Conservation (phyloP, 2,888 invertebrate genomes). For the Caenorhabditis angaria region DNA sequence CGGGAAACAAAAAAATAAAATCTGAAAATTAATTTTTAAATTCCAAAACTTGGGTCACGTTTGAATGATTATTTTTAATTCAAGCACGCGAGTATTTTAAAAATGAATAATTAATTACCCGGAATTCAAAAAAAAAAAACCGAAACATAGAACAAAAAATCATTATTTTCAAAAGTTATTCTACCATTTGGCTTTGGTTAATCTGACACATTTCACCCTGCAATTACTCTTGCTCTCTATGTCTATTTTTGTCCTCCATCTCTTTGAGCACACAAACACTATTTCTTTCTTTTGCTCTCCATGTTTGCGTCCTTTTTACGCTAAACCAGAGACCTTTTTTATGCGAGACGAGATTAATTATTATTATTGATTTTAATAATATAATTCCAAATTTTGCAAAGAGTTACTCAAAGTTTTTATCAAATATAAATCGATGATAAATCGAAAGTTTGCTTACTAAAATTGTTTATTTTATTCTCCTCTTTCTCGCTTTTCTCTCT, state of each 20-base stretch:
- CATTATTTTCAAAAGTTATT: neutral
- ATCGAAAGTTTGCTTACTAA: neutral
- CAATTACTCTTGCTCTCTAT: constrained; percentile 7
- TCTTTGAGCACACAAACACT: constrained; percentile 14
- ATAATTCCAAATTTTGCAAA: too few relatives aligned
- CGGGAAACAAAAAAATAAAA: neutral
- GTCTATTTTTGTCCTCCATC: constrained; percentile 15
- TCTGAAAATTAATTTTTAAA: too few relatives aligned
- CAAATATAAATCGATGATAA: neutral
- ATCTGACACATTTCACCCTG: neutral
- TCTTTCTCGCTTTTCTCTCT: neutral
- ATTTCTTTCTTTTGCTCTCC: constrained; percentile 7
- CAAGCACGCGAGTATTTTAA: too few relatives aligned
- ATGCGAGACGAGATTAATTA: too few relatives aligned
- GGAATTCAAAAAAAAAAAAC: too few relatives aligned
- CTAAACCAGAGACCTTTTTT: neutral
- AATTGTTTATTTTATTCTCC: constrained; percentile 7
- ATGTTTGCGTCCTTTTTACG: neutral
- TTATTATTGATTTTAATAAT: too few relatives aligned
- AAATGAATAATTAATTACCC: too few relatives aligned
- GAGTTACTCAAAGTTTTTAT: neutral
- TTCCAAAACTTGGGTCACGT: too few relatives aligned
- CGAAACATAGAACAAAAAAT: too few relatives aligned
- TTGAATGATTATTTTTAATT: too few relatives aligned
- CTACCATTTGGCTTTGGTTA: neutral